Evolutionary conservation across 2,888 invertebrate genomes (phyloP), one percentile per base, ranked within the genome.

Genomic region (Eristalis tenax): DNA sequence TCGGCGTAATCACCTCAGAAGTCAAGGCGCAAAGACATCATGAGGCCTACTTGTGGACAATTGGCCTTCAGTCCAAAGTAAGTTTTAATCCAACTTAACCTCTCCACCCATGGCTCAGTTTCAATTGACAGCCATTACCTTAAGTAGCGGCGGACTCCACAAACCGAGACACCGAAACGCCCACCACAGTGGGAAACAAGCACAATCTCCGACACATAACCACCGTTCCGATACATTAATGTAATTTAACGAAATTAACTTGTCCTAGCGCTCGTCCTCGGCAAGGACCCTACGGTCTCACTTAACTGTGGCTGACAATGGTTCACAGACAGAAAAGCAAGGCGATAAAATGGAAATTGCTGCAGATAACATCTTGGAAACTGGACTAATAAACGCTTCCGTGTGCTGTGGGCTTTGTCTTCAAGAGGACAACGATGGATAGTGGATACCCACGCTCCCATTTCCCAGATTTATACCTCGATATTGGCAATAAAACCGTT

Each of bases 61-160:
- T n/a, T n/a, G n/a, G n/a, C n/a, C n/a, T n/a, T n/a, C n/a, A n/a
- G n/a, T 1, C 26, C 26, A 26, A 26, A 2, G 2, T 26, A 26
- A 26, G 26, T 26, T 2, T 26, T 26, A 26, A 26, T 80, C n/a
- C 63, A 23, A 74, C 18, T 80, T 68, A 43, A 61, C 68, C 64
- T 28, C 69, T 3, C 26, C 1, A 2, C 26, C 26, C 2, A 26
- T 26, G 1, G 26, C 3, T 64, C 22, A 63, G 6, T 23, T 40
- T 22, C 75, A 81, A 81, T 81, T 75, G 75, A 75, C 69, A 81
- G 64, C 75, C 75, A 81, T 81, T 63, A 64, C 63, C 38, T 13
- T 38, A n/a, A 79, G 43, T 71, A 18, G 5, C 18, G 50, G 35
- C 22, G 15, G 28, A 61, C 40, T 38, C 38, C 22, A 66, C 66